A percentile compares a stretch with the other conserved stretches of the same genome.
Evolutionary conservation across 2,797 vertebrate species (phyloP).

Genomic region (Parambassis ranga): DNA sequence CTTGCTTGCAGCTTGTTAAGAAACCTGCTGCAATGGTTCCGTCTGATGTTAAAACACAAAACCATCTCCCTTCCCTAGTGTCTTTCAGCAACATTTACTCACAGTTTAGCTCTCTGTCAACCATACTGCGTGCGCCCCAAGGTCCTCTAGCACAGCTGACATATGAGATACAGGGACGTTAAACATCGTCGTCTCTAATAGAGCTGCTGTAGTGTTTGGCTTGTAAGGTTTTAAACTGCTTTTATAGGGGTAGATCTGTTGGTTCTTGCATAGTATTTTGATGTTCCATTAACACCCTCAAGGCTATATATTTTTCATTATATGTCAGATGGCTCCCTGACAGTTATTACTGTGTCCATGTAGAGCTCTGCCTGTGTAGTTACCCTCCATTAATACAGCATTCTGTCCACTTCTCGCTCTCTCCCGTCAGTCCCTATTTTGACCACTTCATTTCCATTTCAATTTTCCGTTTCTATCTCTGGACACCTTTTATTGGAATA

Average conservation of each 20-base stretch:
- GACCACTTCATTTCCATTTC: constrained; percentile 90
- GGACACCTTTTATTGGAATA: constrained; percentile 84
- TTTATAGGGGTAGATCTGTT: too few relatives aligned
- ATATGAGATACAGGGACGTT: not conserved
- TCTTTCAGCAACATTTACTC: constrained; percentile 35
- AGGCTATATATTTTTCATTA: constrained; percentile 10
- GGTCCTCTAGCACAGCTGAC: constrained; percentile 22
- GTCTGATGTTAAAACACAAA: constrained; percentile 26
- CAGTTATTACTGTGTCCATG: constrained; percentile 25
- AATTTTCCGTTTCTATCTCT: constrained; percentile 87
- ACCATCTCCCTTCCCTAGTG: not conserved
- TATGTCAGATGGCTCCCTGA: constrained; percentile 14
- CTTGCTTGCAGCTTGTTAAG: not conserved
- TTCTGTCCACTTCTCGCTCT: constrained; percentile 52
- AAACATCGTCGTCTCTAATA: not conserved
- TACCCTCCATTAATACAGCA: constrained; percentile 36
- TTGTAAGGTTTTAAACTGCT: not conserved
- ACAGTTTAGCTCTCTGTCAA: constrained; percentile 43
- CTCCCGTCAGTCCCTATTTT: constrained; percentile 71
- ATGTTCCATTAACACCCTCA: not conserved
- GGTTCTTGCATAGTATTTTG: not conserved
- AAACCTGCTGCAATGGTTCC: constrained; percentile 11
- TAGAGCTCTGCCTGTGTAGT: constrained; percentile 25
- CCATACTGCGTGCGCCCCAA: constrained; percentile 9
- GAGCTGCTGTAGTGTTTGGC: not conserved